Percentiles rank a stretch among this genome's conserved stretches.
phyloP scores from a whole-genome alignment of 1,140 invertebrate species.

The Helicoverpa zea region DNA sequence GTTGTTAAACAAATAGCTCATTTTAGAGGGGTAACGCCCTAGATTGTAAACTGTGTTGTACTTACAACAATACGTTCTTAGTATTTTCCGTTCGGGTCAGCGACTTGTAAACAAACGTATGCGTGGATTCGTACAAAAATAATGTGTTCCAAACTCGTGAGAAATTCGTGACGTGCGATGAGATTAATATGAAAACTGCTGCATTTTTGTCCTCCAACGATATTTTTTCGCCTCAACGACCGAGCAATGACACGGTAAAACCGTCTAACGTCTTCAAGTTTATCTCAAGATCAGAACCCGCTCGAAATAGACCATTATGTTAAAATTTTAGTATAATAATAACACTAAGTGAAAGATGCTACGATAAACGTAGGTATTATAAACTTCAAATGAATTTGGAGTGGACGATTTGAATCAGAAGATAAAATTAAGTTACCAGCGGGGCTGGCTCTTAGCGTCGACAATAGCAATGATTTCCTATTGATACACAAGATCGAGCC shows the following conservation, averaged over 20 bases:
- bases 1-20: constrained; percentile 78
- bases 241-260: constrained; percentile 41
- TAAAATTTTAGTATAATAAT: constrained; percentile 24
- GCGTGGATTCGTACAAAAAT: constrained; percentile 45
- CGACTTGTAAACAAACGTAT: constrained; percentile 76
- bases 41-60: constrained; percentile 74
- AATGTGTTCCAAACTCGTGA: constrained; percentile 41
- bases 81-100: constrained; percentile 76
- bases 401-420: constrained; percentile 12
- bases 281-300: constrained; percentile 38
- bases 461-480: constrained; percentile 44
- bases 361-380: constrained; percentile 14
- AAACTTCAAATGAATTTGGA: constrained; percentile 33
- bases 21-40: constrained; percentile 82
- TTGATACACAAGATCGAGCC: constrained; percentile 30
- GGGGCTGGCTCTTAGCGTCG: constrained; percentile 30
- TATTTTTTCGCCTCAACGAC: constrained; percentile 32
- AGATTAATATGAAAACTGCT: constrained; percentile 31
- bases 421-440: constrained; percentile 21
- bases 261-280: constrained; percentile 22
- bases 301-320: constrained; percentile 18
- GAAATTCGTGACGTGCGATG: constrained; percentile 36
- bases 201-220: constrained; percentile 26
- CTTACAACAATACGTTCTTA: constrained; percentile 79
- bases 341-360: constrained; percentile 29